A percentile compares a stretch with the other conserved stretches of the same genome.
phyloP scores from a whole-genome alignment of 1,140 invertebrate species.

The Bombus vancouverensis region DNA sequence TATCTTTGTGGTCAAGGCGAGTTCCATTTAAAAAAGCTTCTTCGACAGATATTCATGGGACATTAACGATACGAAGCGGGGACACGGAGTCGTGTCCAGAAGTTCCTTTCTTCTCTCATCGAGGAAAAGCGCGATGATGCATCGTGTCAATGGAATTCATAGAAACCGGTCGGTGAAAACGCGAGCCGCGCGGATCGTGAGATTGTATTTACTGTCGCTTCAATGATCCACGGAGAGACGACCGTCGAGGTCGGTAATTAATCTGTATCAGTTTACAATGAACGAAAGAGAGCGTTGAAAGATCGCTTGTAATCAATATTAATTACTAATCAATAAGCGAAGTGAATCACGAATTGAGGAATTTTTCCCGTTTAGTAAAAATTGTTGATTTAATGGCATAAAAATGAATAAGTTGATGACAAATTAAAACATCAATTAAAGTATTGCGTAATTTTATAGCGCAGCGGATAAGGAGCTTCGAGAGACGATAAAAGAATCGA shows the following conservation, averaged over 20 bases:
- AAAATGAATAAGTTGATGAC: neutral
- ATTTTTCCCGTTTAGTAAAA: neutral
- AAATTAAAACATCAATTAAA: neutral
- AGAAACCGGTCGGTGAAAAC: neutral
- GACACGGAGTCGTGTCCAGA: neutral
- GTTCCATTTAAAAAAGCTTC: conserved; percentile 28
- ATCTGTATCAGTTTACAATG: conserved; percentile 57
- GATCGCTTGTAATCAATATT: conserved; percentile 28
- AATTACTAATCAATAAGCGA: neutral
- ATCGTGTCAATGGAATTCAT: neutral
- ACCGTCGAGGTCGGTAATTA: conserved; percentile 57
- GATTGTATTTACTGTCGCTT: conserved; percentile 23
- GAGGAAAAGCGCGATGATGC: neutral
- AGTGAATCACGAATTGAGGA: neutral
- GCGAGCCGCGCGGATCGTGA: neutral
- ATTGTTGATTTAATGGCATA: neutral
- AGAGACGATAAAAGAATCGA: neutral
- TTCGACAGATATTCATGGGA: conserved; percentile 13
- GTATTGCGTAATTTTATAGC: neutral
- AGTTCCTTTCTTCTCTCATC: neutral
- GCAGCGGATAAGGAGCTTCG: neutral
- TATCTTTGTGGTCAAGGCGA: conserved; percentile 31
- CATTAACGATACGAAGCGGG: neutral
- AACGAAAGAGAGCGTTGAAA: conserved; percentile 54
- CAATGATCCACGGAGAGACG: conserved; percentile 24